Percentiles rank a stretch among this genome's conserved stretches.
These are phyloP conservation scores for Drosophila tropicalis DNA, from an alignment of 1,140 invertebrate genomes.

Conservation along the genomic window DNA sequence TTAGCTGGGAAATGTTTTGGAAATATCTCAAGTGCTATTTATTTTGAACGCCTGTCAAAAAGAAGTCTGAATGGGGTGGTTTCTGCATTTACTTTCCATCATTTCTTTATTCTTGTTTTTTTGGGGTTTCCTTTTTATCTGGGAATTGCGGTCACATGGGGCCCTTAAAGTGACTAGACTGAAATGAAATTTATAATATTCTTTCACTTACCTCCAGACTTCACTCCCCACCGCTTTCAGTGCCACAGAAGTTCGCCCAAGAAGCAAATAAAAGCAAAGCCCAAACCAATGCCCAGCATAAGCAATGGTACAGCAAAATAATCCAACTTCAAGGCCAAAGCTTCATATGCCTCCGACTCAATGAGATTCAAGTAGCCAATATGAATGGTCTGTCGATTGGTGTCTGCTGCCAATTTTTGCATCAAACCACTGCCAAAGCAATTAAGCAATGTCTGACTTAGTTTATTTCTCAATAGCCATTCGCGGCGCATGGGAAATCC, in stretches of 20 bases:
- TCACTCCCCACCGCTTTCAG: background rate
- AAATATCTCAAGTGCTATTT: constrained; percentile 78
- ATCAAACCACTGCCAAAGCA: constrained; percentile 47
- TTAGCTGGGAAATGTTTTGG: constrained; percentile 75
- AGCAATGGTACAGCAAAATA: constrained; percentile 40
- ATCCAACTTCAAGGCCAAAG: constrained; percentile 36
- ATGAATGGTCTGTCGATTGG: constrained; percentile 34
- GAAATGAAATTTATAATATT: background rate
- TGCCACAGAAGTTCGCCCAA: constrained; percentile 26
- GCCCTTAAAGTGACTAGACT: constrained; percentile 2
- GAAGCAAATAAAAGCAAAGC: constrained; percentile 21
- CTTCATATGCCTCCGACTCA: constrained; percentile 30
- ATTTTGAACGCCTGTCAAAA: constrained; percentile 61
- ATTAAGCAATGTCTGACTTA: constrained; percentile 49
- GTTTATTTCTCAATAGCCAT: constrained; percentile 50
- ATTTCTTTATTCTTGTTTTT: constrained; percentile 13
- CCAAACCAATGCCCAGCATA: constrained; percentile 21
- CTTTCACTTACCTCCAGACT: background rate
- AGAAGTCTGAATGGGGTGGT: constrained; percentile 26
- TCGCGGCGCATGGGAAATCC: constrained; percentile 53
- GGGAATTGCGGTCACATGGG: constrained; percentile 22
- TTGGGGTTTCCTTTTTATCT: constrained; percentile 19
- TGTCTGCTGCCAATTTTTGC: constrained; percentile 44
- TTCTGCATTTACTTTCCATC: constrained; percentile 3
- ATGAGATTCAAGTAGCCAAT: constrained; percentile 44